Percentiles rank a stretch among this genome's conserved stretches.
phyloP scores from a whole-genome alignment of 2,888 invertebrate genomes.

The Eupithecia subumbrata region DNA sequence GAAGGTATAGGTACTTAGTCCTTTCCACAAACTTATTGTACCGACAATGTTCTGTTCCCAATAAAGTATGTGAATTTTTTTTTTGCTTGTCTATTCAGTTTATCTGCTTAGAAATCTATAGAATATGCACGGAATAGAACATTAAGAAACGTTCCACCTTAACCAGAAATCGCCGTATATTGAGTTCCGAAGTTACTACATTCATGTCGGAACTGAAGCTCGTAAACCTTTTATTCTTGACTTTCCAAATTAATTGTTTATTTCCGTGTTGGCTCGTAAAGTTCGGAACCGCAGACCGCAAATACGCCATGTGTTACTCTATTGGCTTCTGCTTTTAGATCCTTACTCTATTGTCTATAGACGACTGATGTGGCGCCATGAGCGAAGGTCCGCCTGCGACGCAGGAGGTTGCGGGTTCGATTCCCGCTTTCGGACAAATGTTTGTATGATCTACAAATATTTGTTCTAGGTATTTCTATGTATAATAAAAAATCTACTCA shows the following conservation, averaged over 20 bases:
- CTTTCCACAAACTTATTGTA: neutral
- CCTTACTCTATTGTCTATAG: neutral
- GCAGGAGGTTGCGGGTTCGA: no score
- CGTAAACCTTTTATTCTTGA: constrained; percentile 51
- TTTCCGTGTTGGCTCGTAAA: constrained; percentile 39
- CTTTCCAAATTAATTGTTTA: constrained; percentile 46
- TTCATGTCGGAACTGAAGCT: constrained; percentile 48
- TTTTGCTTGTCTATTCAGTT: neutral
- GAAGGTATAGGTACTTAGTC: no score
- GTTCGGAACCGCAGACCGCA: constrained; percentile 22
- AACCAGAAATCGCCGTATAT: constrained; percentile 55
- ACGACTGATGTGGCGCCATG: no score
- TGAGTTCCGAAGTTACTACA: constrained; percentile 50
- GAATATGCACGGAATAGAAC: neutral
- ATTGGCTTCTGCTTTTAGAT: neutral
- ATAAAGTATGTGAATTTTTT: neutral
- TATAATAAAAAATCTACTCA: no score
- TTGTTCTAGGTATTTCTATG: no score
- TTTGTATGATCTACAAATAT: no score
- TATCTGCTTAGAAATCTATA: neutral
- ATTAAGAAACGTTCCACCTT: neutral
- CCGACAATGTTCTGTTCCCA: neutral
- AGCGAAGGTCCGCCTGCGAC: no score
- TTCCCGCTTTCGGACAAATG: neutral
- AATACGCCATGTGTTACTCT: constrained; percentile 20